Evolutionary conservation across 1,140 invertebrate genomes (phyloP).

Genomic region (Nephila pilipes): DNA sequence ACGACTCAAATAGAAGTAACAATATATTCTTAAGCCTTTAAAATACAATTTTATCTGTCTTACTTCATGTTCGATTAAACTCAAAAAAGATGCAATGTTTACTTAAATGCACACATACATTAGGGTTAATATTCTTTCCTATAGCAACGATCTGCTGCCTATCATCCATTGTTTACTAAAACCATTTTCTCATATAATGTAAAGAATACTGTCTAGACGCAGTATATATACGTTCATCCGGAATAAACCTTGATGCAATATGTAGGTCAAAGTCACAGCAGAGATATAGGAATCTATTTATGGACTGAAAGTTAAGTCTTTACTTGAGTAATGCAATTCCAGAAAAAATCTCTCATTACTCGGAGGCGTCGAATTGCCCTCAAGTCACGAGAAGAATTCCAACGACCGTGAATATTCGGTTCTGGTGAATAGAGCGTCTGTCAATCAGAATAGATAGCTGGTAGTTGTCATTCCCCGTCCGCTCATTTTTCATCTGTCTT

Average conservation of each 20-base stretch:
- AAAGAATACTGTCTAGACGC: background rate
- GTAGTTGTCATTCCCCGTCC: conserved; percentile 22
- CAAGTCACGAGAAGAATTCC: background rate
- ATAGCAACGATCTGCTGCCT: background rate
- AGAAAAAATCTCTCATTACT: conserved; percentile 21
- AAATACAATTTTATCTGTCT: too few relatives aligned
- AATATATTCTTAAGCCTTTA: too few relatives aligned
- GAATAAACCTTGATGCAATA: background rate
- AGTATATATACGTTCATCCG: background rate
- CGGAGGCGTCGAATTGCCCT: conserved; percentile 9
- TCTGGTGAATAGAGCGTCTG: conserved; percentile 37
- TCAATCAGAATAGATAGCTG: conserved; percentile 39
- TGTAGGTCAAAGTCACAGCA: conserved; percentile 4
- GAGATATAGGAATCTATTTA: background rate
- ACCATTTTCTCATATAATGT: background rate
- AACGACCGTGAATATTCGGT: conserved; percentile 35
- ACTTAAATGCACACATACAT: too few relatives aligned
- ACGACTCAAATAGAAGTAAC: too few relatives aligned
- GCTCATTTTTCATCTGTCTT: conserved; percentile 15
- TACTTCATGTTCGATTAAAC: too few relatives aligned
- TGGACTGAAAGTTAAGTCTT: conserved; percentile 13
- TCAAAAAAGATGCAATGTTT: too few relatives aligned
- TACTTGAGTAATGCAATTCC: background rate
- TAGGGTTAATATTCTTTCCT: background rate
- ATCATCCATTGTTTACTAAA: conserved; percentile 11